Evolutionary conservation across 1,140 invertebrate genomes (phyloP), one percentile per base, ranked within the genome.

Genomic region (Conus betulinus): DNA sequence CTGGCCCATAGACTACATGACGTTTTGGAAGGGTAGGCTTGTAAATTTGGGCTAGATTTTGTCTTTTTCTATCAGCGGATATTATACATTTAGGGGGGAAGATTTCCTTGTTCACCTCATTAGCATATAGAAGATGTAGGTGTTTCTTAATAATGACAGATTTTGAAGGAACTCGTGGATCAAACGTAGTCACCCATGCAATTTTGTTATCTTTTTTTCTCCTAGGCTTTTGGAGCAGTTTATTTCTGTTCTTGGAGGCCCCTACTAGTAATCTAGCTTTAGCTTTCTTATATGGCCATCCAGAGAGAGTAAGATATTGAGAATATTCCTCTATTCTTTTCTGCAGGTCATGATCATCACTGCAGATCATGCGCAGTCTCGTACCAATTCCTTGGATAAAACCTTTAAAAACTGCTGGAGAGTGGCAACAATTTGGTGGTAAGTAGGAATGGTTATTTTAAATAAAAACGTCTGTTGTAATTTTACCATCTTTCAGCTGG

Each of bases 161-260:
- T 11, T 8, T 63, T 7, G 71, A 74, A 17, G 71, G 71, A 74
- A 74, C 20, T n/a, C 71, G 11, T 13, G 71, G 71, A 23, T 74
- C 71, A 74, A 17, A 74, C n/a, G 11, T 74, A 23, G 71, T 74
- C 20, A 74, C 71, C 71, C 71, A 74, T 23, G 71, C 71, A n/a
- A 74, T n/a, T 74, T 74, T n/a, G n/a, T n/a, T n/a, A n/a, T n/a
- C n/a, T 3, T 74, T 74, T 74, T 74, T 74, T 74, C n/a, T 74
- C 20, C 71, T 74, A 0, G 71, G 20, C 23, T 74, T 74, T 74
- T 74, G 13, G 7, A n/a, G 71, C 20, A 74, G 20, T 7, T n/a
- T 25, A 7, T 53, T 82, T 82, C 20, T 27, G 39, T 82, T 82
- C 27, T 82, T 60, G 15, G 8, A 11, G 8, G 57, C 15, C 15